These are phyloP conservation scores for Neopipo cinnamomea DNA, from an alignment of 2,113 vertebrate genomes.

Conservation along the genomic window DNA sequence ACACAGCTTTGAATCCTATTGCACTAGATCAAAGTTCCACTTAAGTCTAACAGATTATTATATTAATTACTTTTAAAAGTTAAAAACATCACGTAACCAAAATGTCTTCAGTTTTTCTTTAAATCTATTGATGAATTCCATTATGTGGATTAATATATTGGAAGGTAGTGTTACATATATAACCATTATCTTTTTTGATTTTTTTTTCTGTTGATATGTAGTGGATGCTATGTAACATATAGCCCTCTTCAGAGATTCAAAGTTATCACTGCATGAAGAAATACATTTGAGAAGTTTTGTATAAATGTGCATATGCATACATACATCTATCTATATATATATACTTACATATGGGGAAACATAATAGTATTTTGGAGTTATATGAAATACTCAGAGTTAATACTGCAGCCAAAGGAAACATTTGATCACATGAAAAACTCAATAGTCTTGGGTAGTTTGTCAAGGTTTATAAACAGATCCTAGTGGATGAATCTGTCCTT, in stretches of 20 bases:
- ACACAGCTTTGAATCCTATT: background rate
- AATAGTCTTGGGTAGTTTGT: background rate
- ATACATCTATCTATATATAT: background rate
- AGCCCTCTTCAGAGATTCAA: background rate
- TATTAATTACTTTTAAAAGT: background rate
- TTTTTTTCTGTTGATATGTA: background rate
- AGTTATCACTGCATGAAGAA: background rate
- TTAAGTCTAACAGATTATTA: background rate
- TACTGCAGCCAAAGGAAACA: background rate
- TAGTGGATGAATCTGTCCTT: background rate
- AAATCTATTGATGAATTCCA: background rate
- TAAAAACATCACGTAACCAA: background rate
- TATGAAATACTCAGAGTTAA: background rate
- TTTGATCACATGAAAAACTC: background rate
- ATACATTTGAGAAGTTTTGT: background rate
- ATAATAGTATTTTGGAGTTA: background rate
- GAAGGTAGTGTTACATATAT: background rate
- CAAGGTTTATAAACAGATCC: background rate
- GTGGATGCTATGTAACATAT: background rate
- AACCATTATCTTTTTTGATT: accelerated
- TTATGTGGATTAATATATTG: background rate
- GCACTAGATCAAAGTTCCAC: background rate
- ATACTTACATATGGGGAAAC: background rate
- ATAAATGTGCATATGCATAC: background rate
- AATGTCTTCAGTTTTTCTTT: background rate